These are phyloP conservation scores for Ceuthmochares aereus DNA, from an alignment of 2,113 vertebrate genomes.

Conservation along the genomic window DNA sequence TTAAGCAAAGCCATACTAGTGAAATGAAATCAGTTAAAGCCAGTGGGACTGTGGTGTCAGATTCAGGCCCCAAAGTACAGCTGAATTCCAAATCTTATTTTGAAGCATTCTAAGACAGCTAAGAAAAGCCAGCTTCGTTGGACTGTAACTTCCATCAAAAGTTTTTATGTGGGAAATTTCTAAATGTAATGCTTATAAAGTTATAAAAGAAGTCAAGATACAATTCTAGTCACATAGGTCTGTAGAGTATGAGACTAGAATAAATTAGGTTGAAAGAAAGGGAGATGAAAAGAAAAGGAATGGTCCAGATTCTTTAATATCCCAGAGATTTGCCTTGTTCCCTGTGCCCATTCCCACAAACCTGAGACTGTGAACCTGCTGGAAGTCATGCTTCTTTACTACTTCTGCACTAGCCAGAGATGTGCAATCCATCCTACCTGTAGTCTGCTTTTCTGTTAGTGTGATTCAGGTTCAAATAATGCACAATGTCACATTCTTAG, in stretches of 20 bases:
- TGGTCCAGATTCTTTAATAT: not conserved
- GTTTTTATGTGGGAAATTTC: not conserved
- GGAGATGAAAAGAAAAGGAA: not conserved
- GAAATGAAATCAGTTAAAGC: not conserved
- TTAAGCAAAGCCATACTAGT: not conserved
- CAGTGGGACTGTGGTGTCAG: not conserved
- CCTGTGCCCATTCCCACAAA: not conserved
- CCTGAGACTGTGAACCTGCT: not conserved
- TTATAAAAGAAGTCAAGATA: not conserved
- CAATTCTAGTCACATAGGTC: not conserved
- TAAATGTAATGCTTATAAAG: not conserved
- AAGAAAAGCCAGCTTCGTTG: not conserved
- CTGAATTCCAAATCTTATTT: not conserved
- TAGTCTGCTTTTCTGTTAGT: not conserved
- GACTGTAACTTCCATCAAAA: not conserved
- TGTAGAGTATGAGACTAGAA: not conserved
- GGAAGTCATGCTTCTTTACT: not conserved
- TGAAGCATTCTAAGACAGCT: not conserved
- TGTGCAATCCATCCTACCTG: not conserved
- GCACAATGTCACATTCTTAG: not conserved
- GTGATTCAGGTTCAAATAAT: not conserved
- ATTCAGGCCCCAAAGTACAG: not conserved
- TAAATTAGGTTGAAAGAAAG: not conserved
- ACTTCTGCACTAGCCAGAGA: not conserved
- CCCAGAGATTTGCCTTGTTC: not conserved